A percentile compares a stretch with the other conserved stretches of the same genome.
Conservation (phyloP, 1,140 invertebrate genomes). For the Pararge aegeria region DNA sequence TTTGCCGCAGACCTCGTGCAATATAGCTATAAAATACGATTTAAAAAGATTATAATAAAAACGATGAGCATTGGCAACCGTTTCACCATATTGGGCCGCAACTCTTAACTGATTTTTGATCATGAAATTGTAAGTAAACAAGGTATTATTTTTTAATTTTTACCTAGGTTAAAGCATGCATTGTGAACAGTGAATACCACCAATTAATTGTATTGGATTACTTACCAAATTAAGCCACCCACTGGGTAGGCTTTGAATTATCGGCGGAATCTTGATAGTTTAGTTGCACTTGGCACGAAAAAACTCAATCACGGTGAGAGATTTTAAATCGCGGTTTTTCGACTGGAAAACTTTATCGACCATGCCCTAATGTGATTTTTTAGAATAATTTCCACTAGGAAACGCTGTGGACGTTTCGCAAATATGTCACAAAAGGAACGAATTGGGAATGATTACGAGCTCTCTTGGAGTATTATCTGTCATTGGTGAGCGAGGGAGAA, state of each 20-base stretch:
- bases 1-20: too few species aligned
- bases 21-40: not conserved
- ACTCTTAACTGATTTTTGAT: not conserved
- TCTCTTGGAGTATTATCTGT: slow-evolving; percentile 1
- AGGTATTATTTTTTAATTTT: not conserved
- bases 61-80: not conserved
- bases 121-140: not conserved
- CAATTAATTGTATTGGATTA: slow-evolving; percentile 36
- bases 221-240: slow-evolving; percentile 79
- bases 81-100: not conserved
- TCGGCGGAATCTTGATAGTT: slow-evolving; percentile 80
- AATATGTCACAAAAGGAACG: slow-evolving; percentile 72
- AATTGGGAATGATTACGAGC: slow-evolving; percentile 21
- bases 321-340: slow-evolving; percentile 70
- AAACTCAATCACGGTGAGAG: slow-evolving; percentile 72
- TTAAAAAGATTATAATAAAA: not conserved
- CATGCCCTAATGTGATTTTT: slow-evolving; percentile 74
- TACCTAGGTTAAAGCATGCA: slow-evolving; percentile 7
- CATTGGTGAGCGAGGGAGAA: slow-evolving; percentile 1
- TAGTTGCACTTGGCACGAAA: slow-evolving; percentile 79
- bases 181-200: too few species aligned
- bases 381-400: slow-evolving; percentile 58
- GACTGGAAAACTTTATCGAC: slow-evolving; percentile 68
- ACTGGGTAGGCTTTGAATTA: slow-evolving; percentile 78
- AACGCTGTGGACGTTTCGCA: slow-evolving; percentile 62